A percentile compares a stretch with the other conserved stretches of the same genome.
phyloP scores from a whole-genome alignment of 2,797 vertebrate species.

The Argya squamiceps region DNA sequence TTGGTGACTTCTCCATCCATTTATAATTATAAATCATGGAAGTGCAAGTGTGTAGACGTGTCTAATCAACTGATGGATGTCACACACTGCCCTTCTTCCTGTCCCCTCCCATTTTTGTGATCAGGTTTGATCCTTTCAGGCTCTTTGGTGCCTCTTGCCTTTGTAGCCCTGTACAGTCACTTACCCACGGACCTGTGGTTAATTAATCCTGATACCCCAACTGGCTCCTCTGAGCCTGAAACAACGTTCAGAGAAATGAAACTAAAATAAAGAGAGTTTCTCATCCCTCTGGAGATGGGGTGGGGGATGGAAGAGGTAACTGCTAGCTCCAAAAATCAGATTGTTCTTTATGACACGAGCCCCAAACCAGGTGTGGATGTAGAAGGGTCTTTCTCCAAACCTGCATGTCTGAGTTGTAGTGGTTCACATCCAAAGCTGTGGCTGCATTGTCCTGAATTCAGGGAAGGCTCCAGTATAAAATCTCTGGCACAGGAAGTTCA shows the following conservation, averaged over 20 bases:
- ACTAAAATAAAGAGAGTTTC: neutral
- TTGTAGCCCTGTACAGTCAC: neutral
- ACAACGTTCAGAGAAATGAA: constrained; percentile 18
- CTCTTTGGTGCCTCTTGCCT: neutral
- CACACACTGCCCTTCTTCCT: neutral
- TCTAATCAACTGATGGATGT: neutral
- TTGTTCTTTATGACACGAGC: neutral
- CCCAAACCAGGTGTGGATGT: neutral
- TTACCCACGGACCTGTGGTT: neutral
- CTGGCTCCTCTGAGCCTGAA: neutral
- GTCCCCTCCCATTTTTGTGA: neutral
- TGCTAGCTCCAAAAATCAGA: neutral
- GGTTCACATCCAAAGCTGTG: neutral
- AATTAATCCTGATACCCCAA: neutral
- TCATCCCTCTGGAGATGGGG: neutral
- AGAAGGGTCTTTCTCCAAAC: neutral
- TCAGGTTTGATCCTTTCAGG: neutral
- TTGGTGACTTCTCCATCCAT: neutral
- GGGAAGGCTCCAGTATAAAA: constrained; percentile 37
- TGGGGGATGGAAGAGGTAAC: neutral
- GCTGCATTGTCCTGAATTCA: constrained; percentile 19
- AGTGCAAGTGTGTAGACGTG: neutral
- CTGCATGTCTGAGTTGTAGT: neutral
- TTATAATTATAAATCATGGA: neutral
- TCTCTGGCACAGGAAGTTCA: constrained; percentile 40